These are phyloP conservation scores for Callaeas wilsoni DNA, from an alignment of 2,113 vertebrate genomes.

Conservation along the genomic window DNA sequence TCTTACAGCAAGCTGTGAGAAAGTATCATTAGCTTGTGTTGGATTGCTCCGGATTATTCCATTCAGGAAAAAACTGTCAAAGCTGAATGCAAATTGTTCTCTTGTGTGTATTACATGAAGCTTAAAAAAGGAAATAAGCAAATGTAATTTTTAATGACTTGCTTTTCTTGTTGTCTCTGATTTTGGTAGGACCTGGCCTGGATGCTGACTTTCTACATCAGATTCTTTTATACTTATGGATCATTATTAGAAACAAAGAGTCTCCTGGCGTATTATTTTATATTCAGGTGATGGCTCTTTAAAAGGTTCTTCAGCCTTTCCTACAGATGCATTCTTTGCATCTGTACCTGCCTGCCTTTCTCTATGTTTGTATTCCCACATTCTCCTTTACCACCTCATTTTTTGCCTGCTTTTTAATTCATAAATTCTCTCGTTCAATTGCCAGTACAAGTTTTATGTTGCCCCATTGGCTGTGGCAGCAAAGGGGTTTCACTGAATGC, in stretches of 20 bases:
- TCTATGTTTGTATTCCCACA: background rate
- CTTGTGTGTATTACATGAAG: background rate
- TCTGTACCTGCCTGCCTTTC: background rate
- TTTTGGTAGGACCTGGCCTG: conserved; percentile 49
- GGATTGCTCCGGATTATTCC: background rate
- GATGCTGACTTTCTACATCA: conserved; percentile 46
- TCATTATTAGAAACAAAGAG: conserved; percentile 28
- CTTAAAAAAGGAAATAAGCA: background rate
- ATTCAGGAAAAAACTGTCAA: background rate
- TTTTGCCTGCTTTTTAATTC: background rate
- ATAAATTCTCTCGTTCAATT: background rate
- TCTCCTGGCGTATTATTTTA: conserved; percentile 23
- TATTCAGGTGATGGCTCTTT: conserved; percentile 14
- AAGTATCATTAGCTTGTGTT: background rate
- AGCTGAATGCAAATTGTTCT: background rate
- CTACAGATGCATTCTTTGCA: background rate
- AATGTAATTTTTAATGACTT: background rate
- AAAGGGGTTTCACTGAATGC: background rate
- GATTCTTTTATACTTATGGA: conserved; percentile 22
- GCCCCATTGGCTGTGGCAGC: background rate
- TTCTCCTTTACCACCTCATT: background rate
- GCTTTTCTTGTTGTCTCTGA: background rate
- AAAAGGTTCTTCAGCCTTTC: background rate
- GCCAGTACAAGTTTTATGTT: background rate
- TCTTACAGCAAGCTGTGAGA: background rate